Base-by-base conservation (phyloP, 2,797 vertebrate species). In the Trichosurus vulpecula region DNA sequence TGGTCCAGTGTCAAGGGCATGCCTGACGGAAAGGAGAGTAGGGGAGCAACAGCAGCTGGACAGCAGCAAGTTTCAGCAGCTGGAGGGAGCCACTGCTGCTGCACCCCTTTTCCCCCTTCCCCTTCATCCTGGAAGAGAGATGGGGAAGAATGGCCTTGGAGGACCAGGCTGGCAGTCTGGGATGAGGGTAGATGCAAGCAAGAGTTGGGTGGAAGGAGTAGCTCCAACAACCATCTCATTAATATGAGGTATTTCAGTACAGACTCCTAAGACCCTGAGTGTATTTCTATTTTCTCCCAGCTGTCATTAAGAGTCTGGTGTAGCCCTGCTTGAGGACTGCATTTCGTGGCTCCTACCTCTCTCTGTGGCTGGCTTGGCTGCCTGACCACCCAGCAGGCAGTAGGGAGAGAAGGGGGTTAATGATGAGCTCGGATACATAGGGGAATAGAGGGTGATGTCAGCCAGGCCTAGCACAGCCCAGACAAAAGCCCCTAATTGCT, bases 401-500 rank as follows among this genome's bases (percentile, higher is more conserved):
- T 5, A 1, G 25, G 90, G 95, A 97, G 81, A 94, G 92, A 93
- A 93, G 92, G 92, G 96, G 91, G 93, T 97, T 97, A 97, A 96
- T 53, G 57, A 55, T 58, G 92, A 95, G 87, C 47, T 87, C 53
- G 0, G 8, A 25, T 13, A 9, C 10, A 16, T 2, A 12, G 31
- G 92, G 81, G 96, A 47, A 55, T 16, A 92, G 92, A 96, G 90
- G 92, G 91, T 97, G 97, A 97, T 95, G 96, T 98, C 97, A 98
- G 95, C 93, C 93, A 66, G 94, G 96, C 96, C n/a, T 52, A 54
- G 25, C 93, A 95, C 92, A 95, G 94, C 58, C 81, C 93, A 96
- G 93, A 97, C 94, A 96, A 97, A 97, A 97, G 91, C 91, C 95
- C 81, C 90, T 95, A 96, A 96, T 95, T 97, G 90, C 91, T 97